Evolutionary conservation across 2,113 vertebrate species (phyloP), one percentile per base, ranked within the genome.

Genomic region (Microtus ochrogaster): DNA sequence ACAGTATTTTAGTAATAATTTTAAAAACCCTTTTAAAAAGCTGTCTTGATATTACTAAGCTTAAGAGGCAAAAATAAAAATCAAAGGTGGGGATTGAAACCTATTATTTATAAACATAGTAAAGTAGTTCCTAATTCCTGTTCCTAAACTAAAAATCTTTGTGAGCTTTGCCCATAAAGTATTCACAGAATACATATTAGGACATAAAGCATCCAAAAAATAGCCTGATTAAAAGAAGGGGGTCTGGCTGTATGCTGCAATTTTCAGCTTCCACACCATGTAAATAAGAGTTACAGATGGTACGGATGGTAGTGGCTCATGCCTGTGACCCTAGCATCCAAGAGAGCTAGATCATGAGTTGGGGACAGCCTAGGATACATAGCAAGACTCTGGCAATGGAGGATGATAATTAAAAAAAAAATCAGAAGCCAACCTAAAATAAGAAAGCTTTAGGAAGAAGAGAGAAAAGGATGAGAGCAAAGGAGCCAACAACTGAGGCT

Each of bases 211-310:
- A 83, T 97, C 28, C 49, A 49, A 90, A 78, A 95, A 90, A 13
- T 41, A 89, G 52, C 55, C 89, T 94, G n/a, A 78, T 94, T 95
- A 91, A 84, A 91, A 93, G 70, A 39, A 70, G 83, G 72, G 33
- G 33, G 3, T 47, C 58, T 84, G 8, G 96, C 72, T 76, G 14
- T 39, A 81, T 58, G 41, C n/a, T 90, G 0, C 44, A 36, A n/a
- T 92, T 28, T 63, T 63, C 81, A 84, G 61, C 88, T 89, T 78
- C 82, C 52, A 94, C 13, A 65, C 41, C 41, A 89, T 14, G 41
- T 81, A 49, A 85, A 26, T n/a, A 87, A 81, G 68, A 95, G 55
- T 65, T 33, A 36, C 17, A 86, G 63, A 33, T 30, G 10, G 41
- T 36, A 11, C 17, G 68, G 63, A 33, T 30, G 17, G 41, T 36